Evolutionary conservation across 2,113 vertebrate genomes (phyloP).

Genomic region (Drymodes brunneopygia): DNA sequence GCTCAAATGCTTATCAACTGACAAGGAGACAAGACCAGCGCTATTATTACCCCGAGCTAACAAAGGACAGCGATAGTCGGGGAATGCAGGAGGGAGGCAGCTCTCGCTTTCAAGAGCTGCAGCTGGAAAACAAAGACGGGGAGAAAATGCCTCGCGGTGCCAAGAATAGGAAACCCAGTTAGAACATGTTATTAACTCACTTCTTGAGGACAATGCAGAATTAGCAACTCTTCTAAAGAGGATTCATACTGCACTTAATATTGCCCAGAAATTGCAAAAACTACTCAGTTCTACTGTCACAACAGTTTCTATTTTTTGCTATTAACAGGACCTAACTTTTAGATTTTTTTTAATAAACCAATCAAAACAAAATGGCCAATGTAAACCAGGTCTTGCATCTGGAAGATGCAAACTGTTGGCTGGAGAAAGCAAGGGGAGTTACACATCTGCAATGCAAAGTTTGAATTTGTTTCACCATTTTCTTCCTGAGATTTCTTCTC

Average conservation of each 20-base stretch:
- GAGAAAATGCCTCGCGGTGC: not conserved
- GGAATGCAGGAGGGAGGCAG: not conserved
- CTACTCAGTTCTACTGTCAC: not conserved
- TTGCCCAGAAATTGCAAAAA: not conserved
- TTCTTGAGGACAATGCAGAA: not conserved
- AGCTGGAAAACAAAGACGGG: not conserved
- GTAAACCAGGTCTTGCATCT: not conserved
- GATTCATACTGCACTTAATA: not conserved
- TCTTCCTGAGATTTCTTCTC: not conserved
- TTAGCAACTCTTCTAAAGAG: not conserved
- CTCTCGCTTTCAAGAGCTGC: not conserved
- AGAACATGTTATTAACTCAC: not conserved
- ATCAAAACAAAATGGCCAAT: not conserved
- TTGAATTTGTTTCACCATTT: not conserved
- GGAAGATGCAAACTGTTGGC: constrained; percentile 1
- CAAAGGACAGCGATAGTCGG: not conserved
- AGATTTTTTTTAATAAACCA: not conserved
- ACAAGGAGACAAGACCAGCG: not conserved
- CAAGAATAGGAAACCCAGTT: not conserved
- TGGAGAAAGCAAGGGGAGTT: not conserved
- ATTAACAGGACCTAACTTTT: not conserved
- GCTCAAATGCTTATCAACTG: not conserved
- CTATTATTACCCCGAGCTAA: not conserved
- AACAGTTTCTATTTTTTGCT: not conserved
- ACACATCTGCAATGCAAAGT: not conserved